A percentile compares a stretch with the other conserved stretches of the same genome.
phyloP scores from a whole-genome alignment of 1,140 invertebrate species.

The Sogatella furcifera region DNA sequence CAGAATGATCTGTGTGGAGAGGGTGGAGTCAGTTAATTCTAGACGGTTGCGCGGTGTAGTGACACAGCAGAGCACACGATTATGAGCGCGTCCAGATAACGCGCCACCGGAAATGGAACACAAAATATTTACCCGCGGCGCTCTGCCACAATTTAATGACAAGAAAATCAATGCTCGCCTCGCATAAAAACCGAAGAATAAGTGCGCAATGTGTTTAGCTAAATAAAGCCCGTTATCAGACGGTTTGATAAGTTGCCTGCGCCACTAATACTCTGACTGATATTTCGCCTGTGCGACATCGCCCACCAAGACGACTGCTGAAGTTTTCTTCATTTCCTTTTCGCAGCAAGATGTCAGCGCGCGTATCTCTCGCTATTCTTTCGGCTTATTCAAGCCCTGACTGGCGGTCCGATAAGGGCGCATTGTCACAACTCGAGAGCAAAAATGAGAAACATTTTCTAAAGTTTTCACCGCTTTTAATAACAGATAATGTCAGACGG shows the following conservation, averaged over 20 bases:
- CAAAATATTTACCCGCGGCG: slow-evolving; percentile 12
- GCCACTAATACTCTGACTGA: slow-evolving; percentile 13
- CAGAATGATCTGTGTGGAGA: slow-evolving; percentile 8
- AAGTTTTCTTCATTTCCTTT: slow-evolving; percentile 17
- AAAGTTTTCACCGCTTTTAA: slow-evolving; percentile 8
- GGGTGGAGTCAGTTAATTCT: slow-evolving; percentile 6
- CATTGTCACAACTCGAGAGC: background rate
- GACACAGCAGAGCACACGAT: background rate
- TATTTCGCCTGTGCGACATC: slow-evolving; percentile 7
- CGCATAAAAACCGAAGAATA: slow-evolving; percentile 15
- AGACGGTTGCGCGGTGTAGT: background rate
- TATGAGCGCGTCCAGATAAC: slow-evolving; percentile 13
- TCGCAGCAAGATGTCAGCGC: slow-evolving; percentile 12
- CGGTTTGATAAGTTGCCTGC: slow-evolving; percentile 8
- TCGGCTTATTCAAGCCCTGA: slow-evolving; percentile 2
- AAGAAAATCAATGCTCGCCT: slow-evolving; percentile 10
- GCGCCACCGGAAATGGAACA: slow-evolving; percentile 14
- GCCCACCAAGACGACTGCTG: background rate
- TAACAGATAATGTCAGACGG: slow-evolving; percentile 7
- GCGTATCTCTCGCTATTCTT: slow-evolving; percentile 15
- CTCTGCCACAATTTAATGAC: slow-evolving; percentile 12
- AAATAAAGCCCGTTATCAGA: slow-evolving; percentile 13
- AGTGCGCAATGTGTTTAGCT: slow-evolving; percentile 14
- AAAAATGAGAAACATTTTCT: slow-evolving; percentile 9
- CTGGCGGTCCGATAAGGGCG: background rate